These are phyloP conservation scores for Meriones unguiculatus DNA, from an alignment of 2,113 vertebrate species.

Conservation along the genomic window DNA sequence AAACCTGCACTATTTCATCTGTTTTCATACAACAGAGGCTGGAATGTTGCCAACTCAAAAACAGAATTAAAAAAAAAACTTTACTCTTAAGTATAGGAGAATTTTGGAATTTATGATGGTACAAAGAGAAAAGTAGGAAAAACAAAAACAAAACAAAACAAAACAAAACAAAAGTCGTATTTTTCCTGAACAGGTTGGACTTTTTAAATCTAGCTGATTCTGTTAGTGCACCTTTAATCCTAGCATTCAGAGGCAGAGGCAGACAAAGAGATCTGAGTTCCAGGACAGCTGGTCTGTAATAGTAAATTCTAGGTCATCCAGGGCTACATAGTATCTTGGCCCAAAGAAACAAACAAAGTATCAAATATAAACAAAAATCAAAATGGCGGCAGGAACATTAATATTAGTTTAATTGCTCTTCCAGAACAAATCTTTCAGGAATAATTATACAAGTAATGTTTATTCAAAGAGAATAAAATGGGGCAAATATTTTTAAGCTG, in stretches of 20 bases:
- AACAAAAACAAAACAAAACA: background rate
- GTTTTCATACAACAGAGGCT: slow-evolving; percentile 32
- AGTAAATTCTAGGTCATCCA: background rate
- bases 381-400: slow-evolving; percentile 44
- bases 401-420: slow-evolving; percentile 11
- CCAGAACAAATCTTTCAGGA: slow-evolving; percentile 57
- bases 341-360: slow-evolving; percentile 1
- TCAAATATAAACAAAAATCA: slow-evolving; percentile 63
- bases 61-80: slow-evolving; percentile 34
- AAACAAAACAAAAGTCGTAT: slow-evolving; percentile 40
- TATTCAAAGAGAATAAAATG: slow-evolving; percentile 38
- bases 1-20: slow-evolving; percentile 32
- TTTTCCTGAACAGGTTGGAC: slow-evolving; percentile 45
- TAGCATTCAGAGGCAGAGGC: background rate
- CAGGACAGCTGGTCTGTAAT: background rate
- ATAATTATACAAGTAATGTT: slow-evolving; percentile 55
- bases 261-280: background rate
- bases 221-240: background rate
- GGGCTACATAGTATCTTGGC: background rate
- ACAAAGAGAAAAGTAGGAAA: slow-evolving; percentile 33
- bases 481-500: slow-evolving; percentile 42
- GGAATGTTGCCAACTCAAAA: slow-evolving; percentile 38
- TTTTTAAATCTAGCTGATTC: background rate
- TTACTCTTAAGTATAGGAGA: slow-evolving; percentile 2
- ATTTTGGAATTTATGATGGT: slow-evolving; percentile 52